Base-by-base conservation (phyloP, 2,888 invertebrate genomes). In the Drosophila meridionalis region DNA sequence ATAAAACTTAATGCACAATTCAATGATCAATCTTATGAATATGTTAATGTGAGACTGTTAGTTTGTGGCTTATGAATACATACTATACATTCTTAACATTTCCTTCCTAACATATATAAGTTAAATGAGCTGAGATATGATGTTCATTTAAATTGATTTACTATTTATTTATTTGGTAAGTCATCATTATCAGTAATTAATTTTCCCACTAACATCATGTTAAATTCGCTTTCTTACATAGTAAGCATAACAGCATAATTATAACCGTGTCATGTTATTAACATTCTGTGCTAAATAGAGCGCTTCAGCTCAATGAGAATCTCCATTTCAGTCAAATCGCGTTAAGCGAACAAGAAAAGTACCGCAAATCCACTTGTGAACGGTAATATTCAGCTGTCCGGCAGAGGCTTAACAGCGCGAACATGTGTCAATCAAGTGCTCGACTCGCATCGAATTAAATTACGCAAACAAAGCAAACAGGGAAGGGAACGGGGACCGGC, bases 381-480 rank as follows among this genome's bases (percentile, higher is more conserved):
- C 45, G 42, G 62, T 50, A 61, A 50, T 61, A n/a, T 28, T n/a
- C 34, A 58, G 14, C 34, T 64, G 50, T 28, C 48, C 36, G 20
- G 52, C n/a, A 20, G 47, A 32, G n/a, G 57, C 20, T 32, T 52
- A 50, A 42, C 28, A 28, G 14, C 43, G 32, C 32, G 14, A 6
- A 42, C 38, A 70, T 65, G 57, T 63, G 65, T 68, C 67, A 79
- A 81, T 73, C 62, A 55, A 70, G 36, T 62, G 48, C 38, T 59
- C 32, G 12, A 64, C 43, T 62, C 56, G 43, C 42, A 66, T 47
- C 69, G 34, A 69, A 73, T 66, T 50, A 60, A 69, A 78, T 79
- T 81, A 60, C 52, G 70, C 42, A 74, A 79, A 45, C 34, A 34
- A 57, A 69, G 34, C 6, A 14, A 14, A 11, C 6, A 42, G 34